Base-by-base conservation (phyloP, 2,113 vertebrate species). In the Marmota monax region DNA sequence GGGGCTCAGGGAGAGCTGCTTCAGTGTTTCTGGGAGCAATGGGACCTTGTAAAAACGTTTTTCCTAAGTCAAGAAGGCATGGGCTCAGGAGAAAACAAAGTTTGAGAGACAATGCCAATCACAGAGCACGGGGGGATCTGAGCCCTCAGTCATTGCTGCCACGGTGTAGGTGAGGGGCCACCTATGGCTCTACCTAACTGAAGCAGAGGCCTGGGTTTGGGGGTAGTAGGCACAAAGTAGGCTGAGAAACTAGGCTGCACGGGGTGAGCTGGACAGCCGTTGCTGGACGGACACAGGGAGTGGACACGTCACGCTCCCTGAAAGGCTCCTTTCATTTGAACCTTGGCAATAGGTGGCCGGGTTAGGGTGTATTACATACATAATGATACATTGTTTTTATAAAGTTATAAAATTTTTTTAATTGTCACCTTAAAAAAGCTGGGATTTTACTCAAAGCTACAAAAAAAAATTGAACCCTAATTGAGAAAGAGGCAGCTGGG, bases 401-500 rank as follows among this genome's bases (percentile, higher is more conserved):
- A 48, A 65, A 32, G 6, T 37, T n/a, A 34, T 16, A n/a, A 61
- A 48, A 18, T 37, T 25, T 58, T 67, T 92, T 79, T 72, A 58
- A 89, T 37, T 2, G 10, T 16, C 13, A 18, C n/a, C 48, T 86
- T 79, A 13, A 51, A 12, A 61, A 42, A 70, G 34, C 22, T 88
- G 17, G 79, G 48, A 29, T 76, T 85, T 56, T 42, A 73, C 17
- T 86, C 80, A 20, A n/a, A 67, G 13, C 39, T 37, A 23, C 25
- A 58, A 88, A 56, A 53, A 53, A 13, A 73, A 51, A 14, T 20
- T 1, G 7, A 92, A 25, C 17, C 16, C 27, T 22, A 63, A 56
- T 84, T 48, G 20, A 58, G 67, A 72, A 84, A 77, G 87, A 37
- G 39, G 58, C 95, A 97, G 92, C 96, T 97, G 96, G 87, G 18